Evolutionary conservation across 2,113 vertebrate species (phyloP).

Genomic region (Collichthys lucidus): DNA sequence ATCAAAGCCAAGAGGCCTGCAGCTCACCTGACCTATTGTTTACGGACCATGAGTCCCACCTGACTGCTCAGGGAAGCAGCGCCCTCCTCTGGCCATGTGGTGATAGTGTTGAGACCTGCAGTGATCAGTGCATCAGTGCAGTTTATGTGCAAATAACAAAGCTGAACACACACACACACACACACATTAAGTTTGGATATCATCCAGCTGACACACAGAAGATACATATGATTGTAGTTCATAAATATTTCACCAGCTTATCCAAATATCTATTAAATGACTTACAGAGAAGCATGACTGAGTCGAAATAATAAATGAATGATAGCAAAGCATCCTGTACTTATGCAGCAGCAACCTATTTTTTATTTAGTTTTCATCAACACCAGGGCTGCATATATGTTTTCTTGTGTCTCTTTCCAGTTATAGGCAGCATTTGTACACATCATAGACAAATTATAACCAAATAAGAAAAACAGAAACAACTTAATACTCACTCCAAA

Average conservation of each 20-base stretch:
- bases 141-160: constrained; percentile 16
- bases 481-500: too few relatives aligned
- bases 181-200: background rate
- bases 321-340: background rate
- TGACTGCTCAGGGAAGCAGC: constrained; percentile 28
- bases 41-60: background rate
- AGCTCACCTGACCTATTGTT: constrained; percentile 25
- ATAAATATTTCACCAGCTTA: background rate
- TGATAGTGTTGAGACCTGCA: background rate
- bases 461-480: background rate
- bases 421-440: too few relatives aligned
- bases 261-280: constrained; percentile 3
- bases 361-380: too few relatives aligned
- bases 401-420: too few relatives aligned
- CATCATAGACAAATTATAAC: too few relatives aligned
- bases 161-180: background rate
- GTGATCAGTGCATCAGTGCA: too few relatives aligned
- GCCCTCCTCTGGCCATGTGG: constrained; percentile 61
- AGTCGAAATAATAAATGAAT: background rate
- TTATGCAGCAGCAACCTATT: background rate
- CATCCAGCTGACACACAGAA: background rate
- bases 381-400: too few relatives aligned
- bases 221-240: background rate
- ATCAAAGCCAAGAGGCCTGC: constrained; percentile 5
- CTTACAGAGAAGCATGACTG: background rate